Evolutionary conservation across 35 echinoderm and acorn worm genomes (phyloP), one percentile per base, ranked within the genome.

Genomic region (Apostichopus japonicus): DNA sequence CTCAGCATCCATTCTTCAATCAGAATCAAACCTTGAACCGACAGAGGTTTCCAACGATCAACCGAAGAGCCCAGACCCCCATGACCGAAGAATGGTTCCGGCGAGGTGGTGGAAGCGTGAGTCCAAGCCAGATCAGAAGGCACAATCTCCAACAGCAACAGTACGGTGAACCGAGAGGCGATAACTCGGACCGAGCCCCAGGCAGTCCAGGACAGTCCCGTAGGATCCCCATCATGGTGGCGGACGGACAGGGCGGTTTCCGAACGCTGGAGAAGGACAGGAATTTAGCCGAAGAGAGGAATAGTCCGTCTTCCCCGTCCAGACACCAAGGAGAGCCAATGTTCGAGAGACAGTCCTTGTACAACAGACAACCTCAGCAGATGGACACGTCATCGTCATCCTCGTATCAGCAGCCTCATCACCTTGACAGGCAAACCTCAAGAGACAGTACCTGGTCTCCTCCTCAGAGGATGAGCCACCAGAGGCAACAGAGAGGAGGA

Each of bases 141-240:
- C 24, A 65, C 15, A 89, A 89, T 54, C 22, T 65, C 57, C 86
- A 89, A 54, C 56, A 54, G 56, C 86, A 59, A 9, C 56, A 52
- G 86, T 73, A 53, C 53, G 86, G 61, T 19, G 23, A 82, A 9
- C 51, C 79, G 1, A 24, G 24, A 51, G 79, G 79, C 6, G 25
- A 44, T 25, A 8, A 16, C 24, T 51, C 86, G 0, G 56, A 56
- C 7, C 61, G 86, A 53, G 17, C 77, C 54, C 90, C 90, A 57
- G 90, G 54, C 17, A 91, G 90, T 16, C 72, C 72, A 56, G 90
- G 76, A 23, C 90, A 91, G 16, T 78, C 90, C 6, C 51, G 90
- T 10, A 77, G 90, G 67, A 91, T 91, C 17, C 90, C 90, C 14
- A 91, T 91, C 51, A 77, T 91, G 72, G 76, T 91, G 15, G 90